Evolutionary conservation across 2,113 vertebrate species (phyloP), one percentile per base, ranked within the genome.

Genomic region (Cinclus cinclus): DNA sequence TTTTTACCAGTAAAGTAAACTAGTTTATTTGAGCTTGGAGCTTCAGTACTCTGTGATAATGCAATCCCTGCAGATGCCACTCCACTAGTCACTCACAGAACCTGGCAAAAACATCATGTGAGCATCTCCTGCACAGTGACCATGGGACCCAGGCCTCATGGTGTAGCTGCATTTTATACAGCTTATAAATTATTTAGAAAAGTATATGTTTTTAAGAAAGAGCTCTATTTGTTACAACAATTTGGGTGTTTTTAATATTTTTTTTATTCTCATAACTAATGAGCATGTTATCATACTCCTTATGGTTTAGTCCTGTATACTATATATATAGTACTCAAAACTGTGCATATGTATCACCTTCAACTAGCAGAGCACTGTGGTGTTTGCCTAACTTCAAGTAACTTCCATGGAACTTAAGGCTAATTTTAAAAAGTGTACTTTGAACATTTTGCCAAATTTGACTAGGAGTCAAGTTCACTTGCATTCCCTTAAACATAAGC

Each of bases 241-340:
- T 96, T 83, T 33, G 25, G 50, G 35, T 21, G 68, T 90, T 87
- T 94, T 46, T n/a, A 83, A 83, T 91, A 78, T 71, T 83, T 96
- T 83, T 96, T 93, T 87, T 93, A 83, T 92, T 92, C 65, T 90
- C 42, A 63, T 69, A 94, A 90, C 46, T 25, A 18, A 47, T 41
- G 31, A 84, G 47, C 7, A 15, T 15, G 7, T 15, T 59, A 20
- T 37, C 25, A 15, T 25, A 8, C 13, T 76, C 13, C 11, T 76
- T 80, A 69, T 71, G 30, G 27, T 74, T 65, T 62, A 69, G 56
- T 92, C 23, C 27, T 76, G 3, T 52, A 44, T 47, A 47, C 27
- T 76, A 2, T 52, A 44, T 47, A 47, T 86, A 60, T 55, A 52
- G 31, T 18, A 22, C 19, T 89, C 15, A 52, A 30, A 77, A 68